Percentiles rank a stretch among this genome's conserved stretches.
Conservation (phyloP, 2,888 invertebrate species). For the Petrolisthes cinctipes region DNA sequence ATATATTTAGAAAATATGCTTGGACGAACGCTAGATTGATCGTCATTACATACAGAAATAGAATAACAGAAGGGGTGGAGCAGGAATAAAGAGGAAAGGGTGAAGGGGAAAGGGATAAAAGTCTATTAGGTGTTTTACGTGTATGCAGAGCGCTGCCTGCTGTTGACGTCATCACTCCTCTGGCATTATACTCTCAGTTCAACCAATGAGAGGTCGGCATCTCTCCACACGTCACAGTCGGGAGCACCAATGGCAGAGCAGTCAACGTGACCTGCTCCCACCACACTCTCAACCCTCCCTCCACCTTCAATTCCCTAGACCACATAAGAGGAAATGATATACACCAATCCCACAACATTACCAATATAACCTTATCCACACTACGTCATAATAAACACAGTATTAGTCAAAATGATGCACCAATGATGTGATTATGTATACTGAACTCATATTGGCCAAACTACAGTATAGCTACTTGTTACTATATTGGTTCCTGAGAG, state of each 20-base stretch:
- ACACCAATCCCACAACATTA: background rate
- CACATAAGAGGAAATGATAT: background rate
- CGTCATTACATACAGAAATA: background rate
- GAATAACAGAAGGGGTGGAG: background rate
- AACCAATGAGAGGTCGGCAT: too few species aligned
- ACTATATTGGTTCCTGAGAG: too few species aligned
- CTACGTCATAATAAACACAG: background rate
- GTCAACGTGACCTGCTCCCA: too few species aligned
- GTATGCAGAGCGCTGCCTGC: too few species aligned
- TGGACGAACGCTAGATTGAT: background rate
- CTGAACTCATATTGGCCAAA: too few species aligned
- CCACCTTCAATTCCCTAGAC: background rate
- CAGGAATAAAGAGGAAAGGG: background rate
- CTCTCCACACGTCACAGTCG: too few species aligned
- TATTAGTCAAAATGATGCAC: too few species aligned
- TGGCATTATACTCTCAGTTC: too few species aligned
- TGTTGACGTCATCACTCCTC: too few species aligned
- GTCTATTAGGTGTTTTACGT: background rate
- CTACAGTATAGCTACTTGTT: too few species aligned
- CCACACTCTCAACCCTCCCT: background rate
- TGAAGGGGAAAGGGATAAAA: background rate
- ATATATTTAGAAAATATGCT: background rate
- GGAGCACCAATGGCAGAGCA: too few species aligned
- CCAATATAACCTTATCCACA: background rate
- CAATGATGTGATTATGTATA: too few species aligned